Conservation (phyloP, 1,140 invertebrate species). For the Cheumatopsyche charites region DNA sequence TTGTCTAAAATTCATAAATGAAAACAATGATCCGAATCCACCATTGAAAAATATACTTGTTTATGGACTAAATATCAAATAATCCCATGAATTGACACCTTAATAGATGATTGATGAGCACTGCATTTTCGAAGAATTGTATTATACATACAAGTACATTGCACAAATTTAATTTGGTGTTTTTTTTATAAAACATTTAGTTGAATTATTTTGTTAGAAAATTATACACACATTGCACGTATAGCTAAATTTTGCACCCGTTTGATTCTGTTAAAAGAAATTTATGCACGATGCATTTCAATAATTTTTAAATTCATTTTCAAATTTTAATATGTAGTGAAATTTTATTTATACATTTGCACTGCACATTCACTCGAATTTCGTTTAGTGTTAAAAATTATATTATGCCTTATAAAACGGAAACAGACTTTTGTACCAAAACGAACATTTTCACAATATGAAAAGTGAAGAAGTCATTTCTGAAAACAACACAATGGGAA, state of each 20-base stretch:
- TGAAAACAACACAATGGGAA: background rate
- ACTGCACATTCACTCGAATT: background rate
- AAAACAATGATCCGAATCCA: too few species aligned
- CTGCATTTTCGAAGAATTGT: conserved; percentile 47
- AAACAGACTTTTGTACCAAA: conserved; percentile 13
- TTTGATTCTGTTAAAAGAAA: conserved; percentile 4
- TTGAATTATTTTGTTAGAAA: background rate
- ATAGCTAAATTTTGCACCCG: conserved; percentile 14
- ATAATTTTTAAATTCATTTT: too few species aligned
- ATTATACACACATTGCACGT: background rate
- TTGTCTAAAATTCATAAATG: too few species aligned
- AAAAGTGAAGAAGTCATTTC: conserved; percentile 5
- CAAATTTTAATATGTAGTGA: too few species aligned
- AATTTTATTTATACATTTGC: background rate
- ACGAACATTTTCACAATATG: conserved; percentile 4
- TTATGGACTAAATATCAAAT: too few species aligned
- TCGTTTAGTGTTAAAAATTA: background rate
- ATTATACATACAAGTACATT: conserved; percentile 22
- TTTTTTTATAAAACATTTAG: background rate
- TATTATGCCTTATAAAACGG: too few species aligned
- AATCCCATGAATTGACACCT: conserved; percentile 16
- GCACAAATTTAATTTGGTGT: background rate
- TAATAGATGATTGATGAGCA: conserved; percentile 42
- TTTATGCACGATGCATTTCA: background rate
- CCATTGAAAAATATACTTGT: background rate